A percentile compares a stretch with the other conserved stretches of the same genome.
Conservation (phyloP, 2,113 vertebrate species). For the Antigone vipio region DNA sequence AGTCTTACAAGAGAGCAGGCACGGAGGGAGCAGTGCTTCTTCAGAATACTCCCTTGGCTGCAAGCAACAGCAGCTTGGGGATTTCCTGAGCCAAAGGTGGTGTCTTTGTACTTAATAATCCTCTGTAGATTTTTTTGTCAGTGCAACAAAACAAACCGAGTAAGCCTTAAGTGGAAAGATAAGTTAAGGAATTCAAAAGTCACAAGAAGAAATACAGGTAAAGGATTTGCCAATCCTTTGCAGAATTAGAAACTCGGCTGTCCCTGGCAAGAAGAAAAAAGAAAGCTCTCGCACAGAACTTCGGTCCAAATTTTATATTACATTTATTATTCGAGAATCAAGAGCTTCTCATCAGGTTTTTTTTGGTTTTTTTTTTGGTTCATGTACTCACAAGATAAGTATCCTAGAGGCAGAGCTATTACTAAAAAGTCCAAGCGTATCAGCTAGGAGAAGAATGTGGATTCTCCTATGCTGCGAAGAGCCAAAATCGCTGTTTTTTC, state of each 20-base stretch:
- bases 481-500: not conserved
- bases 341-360: not conserved
- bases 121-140: not conserved
- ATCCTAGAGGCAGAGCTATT: not conserved
- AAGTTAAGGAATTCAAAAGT: not conserved
- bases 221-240: not conserved
- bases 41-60: not conserved
- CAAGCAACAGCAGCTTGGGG: not conserved
- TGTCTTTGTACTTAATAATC: not conserved
- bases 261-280: not conserved
- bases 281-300: not conserved
- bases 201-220: not conserved
- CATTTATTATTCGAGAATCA: not conserved
- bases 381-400: not conserved
- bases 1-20: not conserved
- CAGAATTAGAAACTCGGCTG: not conserved
- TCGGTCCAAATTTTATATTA: not conserved
- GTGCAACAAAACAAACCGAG: not conserved
- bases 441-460: not conserved
- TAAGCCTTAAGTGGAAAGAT: not conserved
- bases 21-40: not conserved
- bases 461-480: not conserved
- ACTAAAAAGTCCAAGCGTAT: not conserved
- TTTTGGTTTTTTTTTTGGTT: not conserved
- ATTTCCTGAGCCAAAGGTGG: slow-evolving; percentile 14